These are phyloP conservation scores for Coelopa pilipes DNA, from an alignment of 2,888 invertebrate species.

Conservation along the genomic window DNA sequence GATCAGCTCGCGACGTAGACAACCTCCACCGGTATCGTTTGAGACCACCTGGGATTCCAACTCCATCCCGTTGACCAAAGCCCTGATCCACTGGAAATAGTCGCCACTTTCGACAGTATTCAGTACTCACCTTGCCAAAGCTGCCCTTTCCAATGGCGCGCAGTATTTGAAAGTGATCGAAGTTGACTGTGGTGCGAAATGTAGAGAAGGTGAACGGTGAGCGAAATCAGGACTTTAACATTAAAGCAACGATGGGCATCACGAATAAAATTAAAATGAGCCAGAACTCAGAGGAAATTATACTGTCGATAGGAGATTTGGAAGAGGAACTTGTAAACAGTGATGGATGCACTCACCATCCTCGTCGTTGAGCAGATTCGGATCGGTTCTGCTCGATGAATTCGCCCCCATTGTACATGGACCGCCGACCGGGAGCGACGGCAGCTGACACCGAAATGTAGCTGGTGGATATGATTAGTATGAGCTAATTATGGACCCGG, in stretches of 20 bases:
- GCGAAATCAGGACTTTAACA: not conserved
- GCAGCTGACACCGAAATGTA: not conserved
- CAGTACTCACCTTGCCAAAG: slow-evolving; percentile 81
- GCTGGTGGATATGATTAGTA: no score
- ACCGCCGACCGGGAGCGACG: not conserved
- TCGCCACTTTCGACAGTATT: not conserved
- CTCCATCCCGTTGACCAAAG: no score
- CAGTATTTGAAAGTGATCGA: slow-evolving; percentile 86
- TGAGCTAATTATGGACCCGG: no score
- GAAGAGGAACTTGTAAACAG: no score
- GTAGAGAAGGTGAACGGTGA: slow-evolving; percentile 14
- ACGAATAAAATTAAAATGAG: no score
- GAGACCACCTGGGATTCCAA: no score
- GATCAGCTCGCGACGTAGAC: no score
- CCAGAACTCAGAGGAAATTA: no score
- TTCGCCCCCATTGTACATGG: slow-evolving; percentile 63
- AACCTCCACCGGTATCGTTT: no score
- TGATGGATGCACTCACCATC: slow-evolving; percentile 59
- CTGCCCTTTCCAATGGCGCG: slow-evolving; percentile 88
- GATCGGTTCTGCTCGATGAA: slow-evolving; percentile 64
- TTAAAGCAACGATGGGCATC: not conserved
- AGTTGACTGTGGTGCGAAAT: slow-evolving; percentile 75
- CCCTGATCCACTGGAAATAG: no score
- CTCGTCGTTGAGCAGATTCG: slow-evolving; percentile 63
- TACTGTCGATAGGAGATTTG: no score